Evolutionary conservation across 2,113 vertebrate species (phyloP).

Genomic region (Reinhardtius hippoglossoides): DNA sequence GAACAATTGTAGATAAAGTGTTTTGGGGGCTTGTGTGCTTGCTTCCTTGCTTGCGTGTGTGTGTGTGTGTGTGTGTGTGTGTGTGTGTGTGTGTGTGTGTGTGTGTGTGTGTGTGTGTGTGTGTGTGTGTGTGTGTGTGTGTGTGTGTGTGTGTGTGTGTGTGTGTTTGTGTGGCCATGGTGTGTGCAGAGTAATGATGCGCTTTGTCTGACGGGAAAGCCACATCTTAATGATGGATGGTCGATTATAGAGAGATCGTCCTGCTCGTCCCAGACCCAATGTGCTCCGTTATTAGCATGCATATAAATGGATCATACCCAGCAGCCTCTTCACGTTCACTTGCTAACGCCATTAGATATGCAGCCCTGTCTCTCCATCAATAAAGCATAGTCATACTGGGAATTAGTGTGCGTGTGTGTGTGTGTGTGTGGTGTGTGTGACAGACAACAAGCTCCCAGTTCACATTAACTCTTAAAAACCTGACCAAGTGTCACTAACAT

Average conservation of each 20-base stretch:
- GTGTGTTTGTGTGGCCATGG: conserved; percentile 19
- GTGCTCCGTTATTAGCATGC: conserved; percentile 75
- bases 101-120: conserved; percentile 35
- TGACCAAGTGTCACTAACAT: conserved; percentile 28
- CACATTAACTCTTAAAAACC: conserved; percentile 43
- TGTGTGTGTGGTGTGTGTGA: conserved; percentile 25
- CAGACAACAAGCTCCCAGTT: conserved; percentile 41
- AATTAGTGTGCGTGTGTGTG: conserved; percentile 31
- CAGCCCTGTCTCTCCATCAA: conserved; percentile 65
- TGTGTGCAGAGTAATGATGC: conserved; percentile 67
- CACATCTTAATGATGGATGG: conserved; percentile 76
- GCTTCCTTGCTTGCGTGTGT: background rate
- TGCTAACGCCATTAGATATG: conserved; percentile 64
- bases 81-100: conserved; percentile 20
- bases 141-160: conserved; percentile 32
- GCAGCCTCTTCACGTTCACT: conserved; percentile 64
- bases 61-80: conserved; percentile 29
- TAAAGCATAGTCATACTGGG: conserved; percentile 60
- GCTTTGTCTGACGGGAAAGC: conserved; percentile 63
- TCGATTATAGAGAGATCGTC: conserved; percentile 67
- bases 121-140: conserved; percentile 20
- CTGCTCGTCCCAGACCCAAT: conserved; percentile 51
- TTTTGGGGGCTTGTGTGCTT: conserved; percentile 13
- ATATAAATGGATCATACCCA: conserved; percentile 74
- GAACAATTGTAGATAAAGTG: conserved; percentile 43